phyloP scores from a whole-genome alignment of 2,113 vertebrate species.

The Marmota flaviventris region DNA sequence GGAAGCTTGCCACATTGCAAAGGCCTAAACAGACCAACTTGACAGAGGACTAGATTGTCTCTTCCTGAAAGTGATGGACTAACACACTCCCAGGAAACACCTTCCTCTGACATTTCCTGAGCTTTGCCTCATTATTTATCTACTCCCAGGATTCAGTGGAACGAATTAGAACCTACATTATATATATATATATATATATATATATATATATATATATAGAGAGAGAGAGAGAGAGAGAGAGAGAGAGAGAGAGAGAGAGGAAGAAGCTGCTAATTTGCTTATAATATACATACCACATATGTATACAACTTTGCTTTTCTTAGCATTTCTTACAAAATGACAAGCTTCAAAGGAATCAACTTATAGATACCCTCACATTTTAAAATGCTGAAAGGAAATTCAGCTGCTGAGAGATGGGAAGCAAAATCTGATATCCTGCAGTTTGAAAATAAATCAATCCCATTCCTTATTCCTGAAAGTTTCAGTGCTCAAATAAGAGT shows the following conservation, averaged over 20 bases:
- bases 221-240: not conserved
- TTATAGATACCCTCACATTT: conserved; percentile 11
- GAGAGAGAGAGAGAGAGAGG: not conserved
- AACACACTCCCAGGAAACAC: conserved; percentile 87
- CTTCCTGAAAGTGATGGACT: conserved; percentile 87
- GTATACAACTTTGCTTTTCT: not conserved
- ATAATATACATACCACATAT: not conserved
- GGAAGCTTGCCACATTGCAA: conserved; percentile 86
- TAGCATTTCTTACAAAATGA: not conserved
- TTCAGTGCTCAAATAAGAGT: not conserved
- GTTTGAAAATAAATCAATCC: not conserved
- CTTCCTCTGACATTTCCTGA: conserved; percentile 87
- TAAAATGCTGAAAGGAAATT: not conserved
- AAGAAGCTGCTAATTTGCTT: not conserved
- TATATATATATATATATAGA: not conserved
- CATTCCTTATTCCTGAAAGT: not conserved
- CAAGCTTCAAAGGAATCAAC: conserved; percentile 43
- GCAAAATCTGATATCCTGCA: not conserved
- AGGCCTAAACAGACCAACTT: conserved; percentile 85
- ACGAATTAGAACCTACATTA: not conserved
- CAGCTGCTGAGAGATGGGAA: not conserved
- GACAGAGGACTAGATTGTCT: conserved; percentile 86
- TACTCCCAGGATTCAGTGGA: conserved; percentile 54
- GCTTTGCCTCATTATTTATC: conserved; percentile 78
- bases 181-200: not conserved